These are phyloP conservation scores for Noctua fimbriata DNA, from an alignment of 2,888 invertebrate species.

Conservation along the genomic window DNA sequence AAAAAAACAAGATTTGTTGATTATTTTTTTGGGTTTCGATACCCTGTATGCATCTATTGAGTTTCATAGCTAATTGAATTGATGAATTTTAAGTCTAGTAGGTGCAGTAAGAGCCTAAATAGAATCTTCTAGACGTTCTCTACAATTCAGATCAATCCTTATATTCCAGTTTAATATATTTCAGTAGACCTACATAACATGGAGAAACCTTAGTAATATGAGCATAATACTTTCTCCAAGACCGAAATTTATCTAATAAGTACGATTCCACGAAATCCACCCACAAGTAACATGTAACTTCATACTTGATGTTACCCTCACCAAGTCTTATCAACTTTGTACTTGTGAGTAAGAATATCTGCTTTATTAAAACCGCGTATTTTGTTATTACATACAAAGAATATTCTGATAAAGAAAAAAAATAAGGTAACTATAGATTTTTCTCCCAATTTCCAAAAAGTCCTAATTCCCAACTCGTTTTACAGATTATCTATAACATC, in stretches of 20 bases:
- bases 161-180: slow-evolving; percentile 9
- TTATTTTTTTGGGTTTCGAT: background rate
- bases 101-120: background rate
- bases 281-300: slow-evolving; percentile 3
- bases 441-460: background rate
- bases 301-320: slow-evolving; percentile 2
- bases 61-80: background rate
- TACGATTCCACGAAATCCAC: slow-evolving; percentile 14
- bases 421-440: background rate
- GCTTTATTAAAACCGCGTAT: slow-evolving; percentile 11
- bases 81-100: background rate
- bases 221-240: slow-evolving; percentile 1
- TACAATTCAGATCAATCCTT: background rate
- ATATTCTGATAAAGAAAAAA: background rate
- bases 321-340: slow-evolving; percentile 2
- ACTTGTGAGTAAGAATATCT: background rate
- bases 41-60: background rate
- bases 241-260: slow-evolving; percentile 11
- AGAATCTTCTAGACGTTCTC: background rate
- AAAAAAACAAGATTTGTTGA: background rate
- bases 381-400: background rate
- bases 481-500: background rate
- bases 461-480: background rate
- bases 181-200: background rate
- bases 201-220: slow-evolving; percentile 13